Conservation (phyloP, 2,113 vertebrate genomes). For the Hippocampus comes region DNA sequence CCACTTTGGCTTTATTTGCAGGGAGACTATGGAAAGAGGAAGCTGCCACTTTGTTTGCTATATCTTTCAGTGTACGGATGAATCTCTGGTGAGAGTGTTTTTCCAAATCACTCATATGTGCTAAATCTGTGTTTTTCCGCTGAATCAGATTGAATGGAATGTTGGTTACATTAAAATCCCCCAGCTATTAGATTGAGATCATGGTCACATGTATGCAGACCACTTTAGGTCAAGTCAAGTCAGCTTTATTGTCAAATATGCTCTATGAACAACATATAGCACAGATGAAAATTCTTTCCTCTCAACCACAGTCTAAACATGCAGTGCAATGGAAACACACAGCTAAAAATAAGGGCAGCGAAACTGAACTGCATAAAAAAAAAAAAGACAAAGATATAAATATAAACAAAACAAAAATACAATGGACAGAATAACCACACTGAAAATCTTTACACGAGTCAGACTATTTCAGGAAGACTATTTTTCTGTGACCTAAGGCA, state of each 20-base stretch:
- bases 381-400: too few relatives aligned
- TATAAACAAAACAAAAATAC: neutral
- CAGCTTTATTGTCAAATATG: too few relatives aligned
- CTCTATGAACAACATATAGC: too few relatives aligned
- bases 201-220: neutral
- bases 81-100: constrained; percentile 85
- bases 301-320: too few relatives aligned
- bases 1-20: constrained; percentile 98
- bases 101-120: neutral
- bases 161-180: constrained; percentile 2
- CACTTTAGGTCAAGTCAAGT: neutral
- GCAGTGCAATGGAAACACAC: too few relatives aligned
- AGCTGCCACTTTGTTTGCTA: constrained; percentile 94
- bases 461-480: neutral
- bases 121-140: constrained; percentile 7
- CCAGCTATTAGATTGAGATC: neutral
- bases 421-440: neutral
- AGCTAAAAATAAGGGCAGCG: too few relatives aligned
- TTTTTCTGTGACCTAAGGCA: neutral
- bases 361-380: too few relatives aligned
- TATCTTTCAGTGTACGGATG: constrained; percentile 92
- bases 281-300: too few relatives aligned
- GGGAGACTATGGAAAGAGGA: constrained; percentile 83
- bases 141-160: constrained; percentile 22
- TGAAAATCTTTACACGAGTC: neutral